Evolutionary conservation across 2,888 invertebrate species (phyloP), one percentile per base, ranked within the genome.

Genomic region (Meteorus cinctellus): DNA sequence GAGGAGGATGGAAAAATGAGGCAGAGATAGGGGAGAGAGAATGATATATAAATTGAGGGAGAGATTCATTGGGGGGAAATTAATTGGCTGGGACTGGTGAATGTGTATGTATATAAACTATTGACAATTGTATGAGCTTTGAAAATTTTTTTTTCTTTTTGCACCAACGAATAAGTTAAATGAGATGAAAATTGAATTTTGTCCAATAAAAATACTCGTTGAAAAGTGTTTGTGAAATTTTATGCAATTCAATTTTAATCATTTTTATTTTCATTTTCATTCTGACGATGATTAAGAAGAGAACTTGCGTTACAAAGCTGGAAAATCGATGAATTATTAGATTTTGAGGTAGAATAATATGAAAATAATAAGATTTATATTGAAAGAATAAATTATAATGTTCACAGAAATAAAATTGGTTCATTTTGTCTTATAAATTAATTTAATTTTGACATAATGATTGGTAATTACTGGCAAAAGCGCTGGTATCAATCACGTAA

Each of bases 1-100:
- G 19, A 69, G 75, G 4, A 19, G 19, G n/a, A 48, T 16, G 16
- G 48, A 55, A 55, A 24, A 55, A 19, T n/a, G n/a, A 55, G 6
- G 55, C 24, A 75, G 72, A 69, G 67, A 73, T 63, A 78, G 60
- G 45, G 12, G 48, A 62, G 12, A n/a, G 10, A 14, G 6, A 63
- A 63, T 63, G 59, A 63, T 29, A 16, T 62, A 62, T 62, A 31
- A 29, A 55, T 55, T 55, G 55, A 10, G 55, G 19, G 19, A 19
- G 19, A 55, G n/a, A n/a, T 31, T 6, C 12, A 29, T 31, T 16
- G 55, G 51, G 69, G 31, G 8, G 29, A 41, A 45, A 72, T 72
- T 72, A 51, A 66, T 72, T 72, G 65, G 72, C 36, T 59, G 29
- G 31, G 48, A 51, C 36, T 69, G 29, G 31, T 31, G n/a, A n/a